A percentile compares a stretch with the other conserved stretches of the same genome.
These are phyloP conservation scores for Triplophysa tibetana DNA, from an alignment of 2,113 vertebrate species.

Conservation along the genomic window DNA sequence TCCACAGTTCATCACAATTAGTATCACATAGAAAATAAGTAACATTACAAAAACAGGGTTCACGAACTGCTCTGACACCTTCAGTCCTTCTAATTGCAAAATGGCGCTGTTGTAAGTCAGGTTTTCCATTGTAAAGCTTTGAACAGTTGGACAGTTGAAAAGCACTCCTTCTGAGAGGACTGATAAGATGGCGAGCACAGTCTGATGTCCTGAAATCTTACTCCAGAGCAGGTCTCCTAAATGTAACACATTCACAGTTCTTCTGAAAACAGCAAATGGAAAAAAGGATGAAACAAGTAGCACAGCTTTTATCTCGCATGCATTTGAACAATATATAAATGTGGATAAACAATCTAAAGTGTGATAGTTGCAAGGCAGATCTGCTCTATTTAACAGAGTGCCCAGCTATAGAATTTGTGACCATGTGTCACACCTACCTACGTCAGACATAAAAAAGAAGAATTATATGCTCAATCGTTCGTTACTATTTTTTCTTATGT, in stretches of 20 bases:
- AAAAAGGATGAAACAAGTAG: neutral
- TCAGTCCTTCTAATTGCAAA: slow-evolving; percentile 61
- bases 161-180: neutral
- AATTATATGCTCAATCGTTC: no score
- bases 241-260: neutral
- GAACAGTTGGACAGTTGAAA: neutral
- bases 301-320: neutral
- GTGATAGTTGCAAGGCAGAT: no score
- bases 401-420: no score
- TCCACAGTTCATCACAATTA: slow-evolving; percentile 50
- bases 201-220: neutral
- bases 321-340: neutral
- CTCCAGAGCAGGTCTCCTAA: neutral
- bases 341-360: no score
- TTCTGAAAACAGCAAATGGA: neutral
- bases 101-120: slow-evolving; percentile 43
- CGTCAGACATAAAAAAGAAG: no score
- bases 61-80: slow-evolving; percentile 33
- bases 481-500: no score
- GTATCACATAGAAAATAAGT: slow-evolving; percentile 54
- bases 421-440: no score
- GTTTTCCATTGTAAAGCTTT: slow-evolving; percentile 53
- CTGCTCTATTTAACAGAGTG: no score
- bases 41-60: slow-evolving; percentile 57
- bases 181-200: neutral